These are phyloP conservation scores for Argyresthia goedartella DNA, from an alignment of 2,888 invertebrate genomes.

Conservation along the genomic window DNA sequence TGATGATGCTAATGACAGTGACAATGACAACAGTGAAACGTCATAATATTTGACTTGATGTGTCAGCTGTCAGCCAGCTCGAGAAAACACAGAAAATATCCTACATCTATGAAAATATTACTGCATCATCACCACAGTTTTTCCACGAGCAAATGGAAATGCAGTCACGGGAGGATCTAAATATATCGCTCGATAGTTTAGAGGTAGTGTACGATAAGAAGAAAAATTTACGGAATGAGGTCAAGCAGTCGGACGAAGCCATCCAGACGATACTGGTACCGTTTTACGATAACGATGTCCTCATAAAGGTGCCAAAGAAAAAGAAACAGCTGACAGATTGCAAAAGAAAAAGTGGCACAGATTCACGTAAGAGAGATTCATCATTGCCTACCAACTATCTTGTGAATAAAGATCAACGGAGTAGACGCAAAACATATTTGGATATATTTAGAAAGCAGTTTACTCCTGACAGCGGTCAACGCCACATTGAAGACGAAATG, in stretches of 20 bases:
- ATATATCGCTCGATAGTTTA: slow-evolving; percentile 51
- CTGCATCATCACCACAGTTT: no score
- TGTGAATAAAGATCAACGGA: slow-evolving; percentile 36
- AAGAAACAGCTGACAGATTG: neutral
- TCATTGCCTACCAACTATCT: slow-evolving; percentile 25
- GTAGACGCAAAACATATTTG: slow-evolving; percentile 37
- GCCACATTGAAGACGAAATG: slow-evolving; percentile 30
- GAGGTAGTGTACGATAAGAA: slow-evolving; percentile 34
- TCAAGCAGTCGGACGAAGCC: slow-evolving; percentile 25
- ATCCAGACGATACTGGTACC: slow-evolving; percentile 59
- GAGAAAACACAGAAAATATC: no score
- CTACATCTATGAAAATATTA: no score
- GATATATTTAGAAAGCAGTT: slow-evolving; percentile 55
- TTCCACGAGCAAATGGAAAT: slow-evolving; percentile 22
- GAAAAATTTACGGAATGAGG: slow-evolving; percentile 16
- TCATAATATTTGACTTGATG: no score
- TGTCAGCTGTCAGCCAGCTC: no score
- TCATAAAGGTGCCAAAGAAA: slow-evolving; percentile 48
- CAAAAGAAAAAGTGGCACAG: no score
- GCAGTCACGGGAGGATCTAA: slow-evolving; percentile 32
- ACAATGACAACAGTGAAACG: no score
- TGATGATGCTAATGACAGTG: no score
- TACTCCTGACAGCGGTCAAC: slow-evolving; percentile 17
- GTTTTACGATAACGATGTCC: slow-evolving; percentile 59
- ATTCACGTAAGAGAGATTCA: slow-evolving; percentile 4